Evolutionary conservation across 2,797 vertebrate species (phyloP).

Genomic region (Enteromius viviparus): DNA sequence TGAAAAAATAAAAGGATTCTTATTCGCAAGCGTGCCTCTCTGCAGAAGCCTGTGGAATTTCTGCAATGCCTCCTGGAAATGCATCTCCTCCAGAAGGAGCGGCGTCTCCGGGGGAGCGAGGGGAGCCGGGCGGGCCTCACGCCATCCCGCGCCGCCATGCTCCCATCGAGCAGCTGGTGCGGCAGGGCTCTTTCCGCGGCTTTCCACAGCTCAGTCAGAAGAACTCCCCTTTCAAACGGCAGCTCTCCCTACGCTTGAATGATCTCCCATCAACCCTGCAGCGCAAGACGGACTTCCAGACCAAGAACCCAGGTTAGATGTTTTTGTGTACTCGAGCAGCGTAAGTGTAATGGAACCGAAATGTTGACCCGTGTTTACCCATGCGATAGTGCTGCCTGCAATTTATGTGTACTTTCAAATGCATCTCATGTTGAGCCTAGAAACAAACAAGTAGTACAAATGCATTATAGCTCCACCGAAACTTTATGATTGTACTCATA

Average conservation of each 20-base stretch:
- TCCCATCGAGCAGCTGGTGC: constrained; percentile 92
- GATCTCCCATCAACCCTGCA: constrained; percentile 92
- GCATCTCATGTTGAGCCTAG: background rate
- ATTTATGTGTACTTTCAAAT: constrained; percentile 5
- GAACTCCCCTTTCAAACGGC: constrained; percentile 92
- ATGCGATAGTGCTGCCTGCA: background rate
- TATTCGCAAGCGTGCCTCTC: background rate
- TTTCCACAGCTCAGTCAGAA: constrained; percentile 91
- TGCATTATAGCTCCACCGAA: background rate
- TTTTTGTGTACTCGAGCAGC: constrained; percentile 2
- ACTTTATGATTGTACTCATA: background rate
- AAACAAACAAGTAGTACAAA: background rate
- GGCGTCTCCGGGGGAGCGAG: constrained; percentile 82
- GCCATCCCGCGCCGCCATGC: constrained; percentile 92
- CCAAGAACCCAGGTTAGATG: constrained; percentile 82
- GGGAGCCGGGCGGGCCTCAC: constrained; percentile 81
- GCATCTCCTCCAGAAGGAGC: constrained; percentile 85
- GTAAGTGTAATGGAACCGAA: background rate
- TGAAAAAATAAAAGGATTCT: background rate
- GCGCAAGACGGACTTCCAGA: constrained; percentile 86
- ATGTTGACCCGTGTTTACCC: background rate
- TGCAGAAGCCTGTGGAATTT: constrained; percentile 68
- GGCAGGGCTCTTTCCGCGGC: constrained; percentile 91
- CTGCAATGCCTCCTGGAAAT: constrained; percentile 75
- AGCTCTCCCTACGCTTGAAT: constrained; percentile 90